A percentile compares a stretch with the other conserved stretches of the same genome.
Evolutionary conservation across 2,797 vertebrate genomes (phyloP).

Genomic region (Melopsittacus undulatus): DNA sequence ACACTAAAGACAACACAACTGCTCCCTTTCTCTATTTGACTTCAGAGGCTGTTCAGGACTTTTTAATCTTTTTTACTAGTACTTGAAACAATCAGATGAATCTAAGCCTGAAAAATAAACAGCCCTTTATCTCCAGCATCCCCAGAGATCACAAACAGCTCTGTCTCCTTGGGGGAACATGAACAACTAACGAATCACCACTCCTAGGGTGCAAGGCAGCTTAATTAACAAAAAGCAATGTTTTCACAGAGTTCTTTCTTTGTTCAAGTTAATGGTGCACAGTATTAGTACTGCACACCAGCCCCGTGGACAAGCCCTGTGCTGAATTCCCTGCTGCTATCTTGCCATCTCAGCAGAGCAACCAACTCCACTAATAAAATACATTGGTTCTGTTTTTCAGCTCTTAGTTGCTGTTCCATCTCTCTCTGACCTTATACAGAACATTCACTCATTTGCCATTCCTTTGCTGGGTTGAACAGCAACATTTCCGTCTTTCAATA

Average conservation of each 20-base stretch:
- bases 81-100: conserved; percentile 43
- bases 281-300: not conserved
- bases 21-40: not conserved
- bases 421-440: not conserved
- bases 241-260: conserved; percentile 14
- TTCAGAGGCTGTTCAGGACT: not conserved
- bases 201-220: conserved; percentile 18
- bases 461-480: not conserved
- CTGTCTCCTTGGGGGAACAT: not conserved
- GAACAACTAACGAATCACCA: conserved; percentile 37
- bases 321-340: not conserved
- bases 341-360: not conserved
- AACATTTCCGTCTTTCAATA: not conserved
- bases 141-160: conserved; percentile 10
- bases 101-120: conserved; percentile 41
- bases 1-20: not conserved
- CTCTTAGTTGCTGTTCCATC: not conserved
- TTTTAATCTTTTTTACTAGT: not conserved
- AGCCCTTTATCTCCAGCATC: conserved; percentile 30
- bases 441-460: not conserved
- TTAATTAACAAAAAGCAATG: conserved; percentile 60
- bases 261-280: conserved; percentile 35
- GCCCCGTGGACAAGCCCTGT: not conserved
- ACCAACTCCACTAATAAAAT: rapidly evolving
- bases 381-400: not conserved